phyloP scores from a whole-genome alignment of 2,797 vertebrate species.

The Acanthurus tractus region DNA sequence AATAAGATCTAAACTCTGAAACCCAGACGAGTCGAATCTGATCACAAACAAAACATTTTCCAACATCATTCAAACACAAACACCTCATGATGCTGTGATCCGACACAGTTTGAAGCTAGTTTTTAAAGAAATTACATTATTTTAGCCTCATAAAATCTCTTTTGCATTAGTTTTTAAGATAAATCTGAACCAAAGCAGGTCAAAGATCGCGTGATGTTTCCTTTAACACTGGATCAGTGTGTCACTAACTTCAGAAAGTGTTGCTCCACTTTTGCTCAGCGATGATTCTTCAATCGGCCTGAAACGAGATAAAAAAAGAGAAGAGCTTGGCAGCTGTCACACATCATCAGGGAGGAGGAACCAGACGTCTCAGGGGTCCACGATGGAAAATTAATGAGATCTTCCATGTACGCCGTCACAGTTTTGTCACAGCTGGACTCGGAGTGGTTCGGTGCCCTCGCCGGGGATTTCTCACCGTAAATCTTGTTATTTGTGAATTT shows the following conservation, averaged over 20 bases:
- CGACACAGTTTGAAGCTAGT: not conserved
- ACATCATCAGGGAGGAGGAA: slow-evolving; percentile 55
- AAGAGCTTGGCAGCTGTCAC: slow-evolving; percentile 77
- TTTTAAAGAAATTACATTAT: not conserved
- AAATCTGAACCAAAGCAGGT: not conserved
- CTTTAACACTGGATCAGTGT: slow-evolving; percentile 7
- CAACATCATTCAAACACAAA: not conserved
- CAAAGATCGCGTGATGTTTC: not conserved
- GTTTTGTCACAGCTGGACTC: slow-evolving; percentile 66
- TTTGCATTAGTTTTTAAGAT: not conserved
- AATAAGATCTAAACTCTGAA: not conserved
- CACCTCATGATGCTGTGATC: too few species aligned
- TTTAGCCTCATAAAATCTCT: not conserved
- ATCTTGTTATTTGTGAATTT: slow-evolving; percentile 55
- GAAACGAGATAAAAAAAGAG: slow-evolving; percentile 48
- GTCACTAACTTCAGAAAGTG: slow-evolving; percentile 16
- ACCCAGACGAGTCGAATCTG: not conserved
- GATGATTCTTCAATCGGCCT: slow-evolving; percentile 60
- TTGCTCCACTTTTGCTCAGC: slow-evolving; percentile 7
- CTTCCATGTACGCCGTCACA: slow-evolving; percentile 36
- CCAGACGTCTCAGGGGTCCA: slow-evolving; percentile 58
- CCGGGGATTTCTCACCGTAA: slow-evolving; percentile 40
- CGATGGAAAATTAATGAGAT: slow-evolving; percentile 77
- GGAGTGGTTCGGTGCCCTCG: slow-evolving; percentile 48
- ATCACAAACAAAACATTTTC: not conserved